phyloP scores from a whole-genome alignment of 2,113 vertebrate genomes.

The Sterrhoptilus dennistouni region DNA sequence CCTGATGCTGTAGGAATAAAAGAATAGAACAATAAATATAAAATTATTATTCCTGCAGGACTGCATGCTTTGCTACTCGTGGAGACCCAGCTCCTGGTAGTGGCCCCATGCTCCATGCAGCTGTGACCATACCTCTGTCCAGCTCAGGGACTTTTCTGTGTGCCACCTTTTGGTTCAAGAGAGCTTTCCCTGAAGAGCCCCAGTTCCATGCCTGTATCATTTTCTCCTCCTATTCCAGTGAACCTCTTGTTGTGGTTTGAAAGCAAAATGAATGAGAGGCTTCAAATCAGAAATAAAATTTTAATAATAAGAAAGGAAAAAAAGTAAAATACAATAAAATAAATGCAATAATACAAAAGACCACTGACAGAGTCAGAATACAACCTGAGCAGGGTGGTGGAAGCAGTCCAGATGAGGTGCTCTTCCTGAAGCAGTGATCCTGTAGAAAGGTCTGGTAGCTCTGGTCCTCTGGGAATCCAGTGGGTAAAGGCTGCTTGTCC shows the following conservation, averaged over 20 bases:
- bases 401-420: too few relatives aligned
- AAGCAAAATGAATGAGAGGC: too few relatives aligned
- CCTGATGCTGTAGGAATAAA: background rate
- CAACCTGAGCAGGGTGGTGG: too few relatives aligned
- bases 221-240: background rate
- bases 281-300: too few relatives aligned
- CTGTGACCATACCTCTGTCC: background rate
- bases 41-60: background rate
- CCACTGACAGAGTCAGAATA: too few relatives aligned
- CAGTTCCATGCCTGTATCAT: background rate
- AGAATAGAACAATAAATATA: background rate
- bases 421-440: too few relatives aligned
- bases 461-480: too few relatives aligned
- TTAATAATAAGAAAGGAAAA: too few relatives aligned
- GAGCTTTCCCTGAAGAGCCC: background rate
- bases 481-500: too few relatives aligned
- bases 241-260: background rate
- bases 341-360: too few relatives aligned
- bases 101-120: fast-evolving
- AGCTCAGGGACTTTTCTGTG: background rate
- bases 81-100: background rate
- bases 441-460: too few relatives aligned
- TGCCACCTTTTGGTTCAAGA: background rate
- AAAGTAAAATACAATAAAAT: too few relatives aligned
- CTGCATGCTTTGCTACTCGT: background rate